Base-by-base conservation (phyloP, 2,797 vertebrate genomes). In the Carduelis carduelis region DNA sequence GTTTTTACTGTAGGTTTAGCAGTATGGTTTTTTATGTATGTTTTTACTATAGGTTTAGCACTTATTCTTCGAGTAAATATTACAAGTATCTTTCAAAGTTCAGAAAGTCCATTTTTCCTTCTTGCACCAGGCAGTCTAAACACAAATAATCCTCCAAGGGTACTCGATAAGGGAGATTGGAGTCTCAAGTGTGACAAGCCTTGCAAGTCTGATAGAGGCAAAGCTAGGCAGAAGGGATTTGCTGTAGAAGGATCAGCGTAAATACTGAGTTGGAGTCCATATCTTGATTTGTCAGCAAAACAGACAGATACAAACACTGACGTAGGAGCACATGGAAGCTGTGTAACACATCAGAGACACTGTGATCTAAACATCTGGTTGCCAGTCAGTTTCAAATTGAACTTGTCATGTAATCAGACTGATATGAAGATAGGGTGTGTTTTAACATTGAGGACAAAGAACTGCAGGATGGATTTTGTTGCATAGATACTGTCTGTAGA, bases 271-370 rank as follows among this genome's bases (percentile, higher is more conserved):
- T 64, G 30, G 52, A 71, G 49, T 26, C 21, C 6, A 0, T 69
- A 7, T 63, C 65, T 76, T 72, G 14, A 72, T 89, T 76, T 81
- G 39, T 80, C 56, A 79, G 44, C 64, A 89, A 49, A 91, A 49
- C 13, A 0, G 12, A 11, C 23, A 56, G 39, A 60, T 49, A 27
- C 0, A 64, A 14, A 15, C 1, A 2, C 1, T 52, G 27, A 65
- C 71, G 32, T 32, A 59, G 21, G 7, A 87, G n/a, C 61, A 57
- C 0, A 1, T 44, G 37, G 39, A 50, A 71, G 46, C n/a, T 64
- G 2, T 16, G 13, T 75, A 56, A 37, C 24, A 8, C 6, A n/a
- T 79, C n/a, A 41, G 65, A 69, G 37, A 24, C 18, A 3, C 59
- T 76, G 43, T 43, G 28, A 27, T 57, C 16, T 19, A 26, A 79